These are phyloP conservation scores for Hypanus sabinus DNA, from an alignment of 2,113 vertebrate species.

Conservation along the genomic window DNA sequence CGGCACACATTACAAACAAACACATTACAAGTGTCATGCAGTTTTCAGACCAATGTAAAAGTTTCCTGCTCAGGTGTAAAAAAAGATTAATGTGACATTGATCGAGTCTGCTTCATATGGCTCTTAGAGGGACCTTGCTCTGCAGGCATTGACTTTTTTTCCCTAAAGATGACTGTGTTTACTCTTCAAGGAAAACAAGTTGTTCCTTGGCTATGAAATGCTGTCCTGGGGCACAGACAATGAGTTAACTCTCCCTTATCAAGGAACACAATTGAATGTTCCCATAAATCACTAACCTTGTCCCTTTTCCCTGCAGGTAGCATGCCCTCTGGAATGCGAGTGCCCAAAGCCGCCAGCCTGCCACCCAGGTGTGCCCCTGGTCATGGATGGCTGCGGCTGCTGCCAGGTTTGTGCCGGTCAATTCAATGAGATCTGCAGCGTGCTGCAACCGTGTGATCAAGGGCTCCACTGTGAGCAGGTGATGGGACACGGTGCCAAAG, in stretches of 20 bases:
- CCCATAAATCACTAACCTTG: neutral
- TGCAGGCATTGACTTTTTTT: neutral
- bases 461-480: constrained; percentile 62
- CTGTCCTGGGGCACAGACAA: neutral
- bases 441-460: constrained; percentile 58
- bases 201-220: neutral
- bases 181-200: neutral
- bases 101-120: too few relatives aligned
- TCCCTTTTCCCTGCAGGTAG: neutral
- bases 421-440: constrained; percentile 60
- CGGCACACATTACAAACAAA: too few relatives aligned
- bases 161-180: neutral
- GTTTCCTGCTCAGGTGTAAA: too few relatives aligned
- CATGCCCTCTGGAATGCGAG: constrained; percentile 49
- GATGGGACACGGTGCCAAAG: constrained; percentile 55
- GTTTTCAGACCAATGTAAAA: too few relatives aligned
- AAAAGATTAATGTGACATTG: too few relatives aligned
- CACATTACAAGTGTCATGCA: too few relatives aligned
- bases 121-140: too few relatives aligned
- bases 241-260: too few relatives aligned
- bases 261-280: too few relatives aligned
- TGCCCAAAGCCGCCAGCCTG: constrained; percentile 48
- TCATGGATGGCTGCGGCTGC: constrained; percentile 57
- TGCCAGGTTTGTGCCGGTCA: constrained; percentile 61
- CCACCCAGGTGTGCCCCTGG: constrained; percentile 53